Evolutionary conservation across 2,113 vertebrate genomes (phyloP).

Genomic region (Colistium nudipinnis): DNA sequence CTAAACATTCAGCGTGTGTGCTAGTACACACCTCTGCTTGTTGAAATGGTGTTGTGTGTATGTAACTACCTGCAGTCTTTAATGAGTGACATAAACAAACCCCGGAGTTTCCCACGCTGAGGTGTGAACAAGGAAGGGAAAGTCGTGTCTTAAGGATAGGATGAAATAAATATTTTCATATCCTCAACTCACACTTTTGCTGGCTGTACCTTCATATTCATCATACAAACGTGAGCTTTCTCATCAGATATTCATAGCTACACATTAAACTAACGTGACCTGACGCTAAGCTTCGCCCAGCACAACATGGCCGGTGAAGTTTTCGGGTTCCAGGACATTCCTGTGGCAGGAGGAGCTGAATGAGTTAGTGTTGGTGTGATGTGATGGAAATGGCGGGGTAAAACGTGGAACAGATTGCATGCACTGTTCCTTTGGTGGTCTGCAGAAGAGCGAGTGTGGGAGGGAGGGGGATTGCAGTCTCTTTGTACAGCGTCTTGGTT

Average conservation of each 20-base stretch:
- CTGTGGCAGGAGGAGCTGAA: neutral
- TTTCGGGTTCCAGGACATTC: too few relatives aligned
- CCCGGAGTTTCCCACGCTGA: slow-evolving; percentile 30
- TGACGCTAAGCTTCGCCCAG: neutral
- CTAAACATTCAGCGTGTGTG: neutral
- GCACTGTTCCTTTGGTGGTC: slow-evolving; percentile 22
- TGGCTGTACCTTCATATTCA: too few relatives aligned
- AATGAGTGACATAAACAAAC: slow-evolving; percentile 68
- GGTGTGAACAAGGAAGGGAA: slow-evolving; percentile 22
- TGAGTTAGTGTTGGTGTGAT: neutral
- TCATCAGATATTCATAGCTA: too few relatives aligned
- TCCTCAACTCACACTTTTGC: too few relatives aligned
- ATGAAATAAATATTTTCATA: too few relatives aligned
- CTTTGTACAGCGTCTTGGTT: slow-evolving; percentile 48
- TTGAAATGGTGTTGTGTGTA: slow-evolving; percentile 61
- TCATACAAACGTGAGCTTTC: too few relatives aligned
- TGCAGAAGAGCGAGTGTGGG: neutral
- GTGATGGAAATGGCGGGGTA: neutral
- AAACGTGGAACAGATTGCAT: slow-evolving; percentile 14
- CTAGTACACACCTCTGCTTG: neutral
- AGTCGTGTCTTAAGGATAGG: slow-evolving; percentile 17
- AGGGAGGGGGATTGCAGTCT: slow-evolving; percentile 30
- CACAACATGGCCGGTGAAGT: neutral
- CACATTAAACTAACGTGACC: neutral
- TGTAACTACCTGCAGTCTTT: slow-evolving; percentile 70